Base-by-base conservation (phyloP, 2,888 invertebrate species). In the Leptothorax acervorum region DNA sequence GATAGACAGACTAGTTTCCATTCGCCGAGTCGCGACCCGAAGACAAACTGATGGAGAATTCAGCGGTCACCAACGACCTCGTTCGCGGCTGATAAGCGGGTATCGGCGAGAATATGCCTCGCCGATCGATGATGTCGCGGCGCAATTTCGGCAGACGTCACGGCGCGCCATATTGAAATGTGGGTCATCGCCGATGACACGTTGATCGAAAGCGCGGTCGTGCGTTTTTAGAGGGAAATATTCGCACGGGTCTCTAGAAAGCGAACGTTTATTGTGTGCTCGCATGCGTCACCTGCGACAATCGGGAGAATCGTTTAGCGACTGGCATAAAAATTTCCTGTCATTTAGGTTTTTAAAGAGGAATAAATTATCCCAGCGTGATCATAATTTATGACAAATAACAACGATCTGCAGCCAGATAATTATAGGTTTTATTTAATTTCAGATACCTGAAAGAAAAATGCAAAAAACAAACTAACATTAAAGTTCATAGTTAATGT, bases 141-240 rank as follows among this genome's bases (percentile, higher is more conserved):
- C 28, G 79, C 39, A 70, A 81, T 71, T 81, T 81, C 60, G 71
- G 71, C 60, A 71, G 65, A 78, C 76, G n/a, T 31, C 28, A 78
- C 12, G 76, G 42, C 65, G 55, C 48, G 39, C 71, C 48, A 39
- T 71, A 71, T 81, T 18, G 60, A 71, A 48, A 79, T 79, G 28
- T 81, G 18, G 79, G 79, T 81, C 71, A 28, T 48, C 39, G 48
- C 12, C 60, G 70, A 71, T 70, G 71, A 79, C 79, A 70, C 57
- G 70, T 39, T 48, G 48, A 70, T 48, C 57, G 71, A 70, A 62
- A 70, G 57, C 57, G 57, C 35, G 28, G 12, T 60, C 48, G 79
- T 48, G 48, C 60, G 60, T 70, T 39, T 28, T 39, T 39, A 12
- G 23, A 45, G 28, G 28, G 48, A 45, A 42, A 70, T 79, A 60